These are phyloP conservation scores for Tadarida brasiliensis DNA, from an alignment of 2,797 vertebrate species.

Conservation along the genomic window DNA sequence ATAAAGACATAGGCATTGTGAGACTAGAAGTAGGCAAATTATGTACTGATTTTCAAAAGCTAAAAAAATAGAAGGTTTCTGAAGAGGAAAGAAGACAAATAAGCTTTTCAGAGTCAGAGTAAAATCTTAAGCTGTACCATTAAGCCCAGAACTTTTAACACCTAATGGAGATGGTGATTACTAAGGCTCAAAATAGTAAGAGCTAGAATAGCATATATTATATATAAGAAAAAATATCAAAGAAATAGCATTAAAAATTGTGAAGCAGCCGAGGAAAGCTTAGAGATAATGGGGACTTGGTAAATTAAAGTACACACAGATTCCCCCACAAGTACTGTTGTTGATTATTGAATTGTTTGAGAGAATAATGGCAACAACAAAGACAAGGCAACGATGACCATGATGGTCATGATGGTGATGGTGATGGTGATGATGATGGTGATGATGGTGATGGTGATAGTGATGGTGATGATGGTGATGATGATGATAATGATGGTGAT, in stretches of 20 bases:
- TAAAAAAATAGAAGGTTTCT: not conserved
- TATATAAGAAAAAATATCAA: not conserved
- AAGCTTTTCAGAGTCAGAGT: slow-evolving; percentile 19
- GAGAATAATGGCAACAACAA: not conserved
- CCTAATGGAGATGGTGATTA: not conserved
- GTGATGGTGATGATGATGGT: not conserved
- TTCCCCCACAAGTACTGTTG: not conserved
- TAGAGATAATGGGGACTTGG: not conserved
- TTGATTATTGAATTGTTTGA: not conserved
- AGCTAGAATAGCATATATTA: not conserved
- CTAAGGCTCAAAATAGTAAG: not conserved
- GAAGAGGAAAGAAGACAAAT: not conserved
- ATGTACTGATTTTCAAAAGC: slow-evolving; percentile 32
- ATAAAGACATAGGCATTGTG: not conserved
- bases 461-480: not conserved
- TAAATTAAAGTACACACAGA: not conserved
- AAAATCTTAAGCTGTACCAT: slow-evolving; percentile 8
- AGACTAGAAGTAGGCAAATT: slow-evolving; percentile 17
- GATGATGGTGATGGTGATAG: not conserved
- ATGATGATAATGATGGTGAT: not conserved
- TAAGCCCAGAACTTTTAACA: slow-evolving; percentile 29
- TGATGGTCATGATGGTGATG: accelerated
- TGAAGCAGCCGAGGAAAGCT: not conserved
- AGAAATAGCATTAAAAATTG: not conserved
- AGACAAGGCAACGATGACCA: not conserved